A percentile compares a stretch with the other conserved stretches of the same genome.
Conservation (phyloP, 2,888 invertebrate genomes). For the Miltochrista miniata region DNA sequence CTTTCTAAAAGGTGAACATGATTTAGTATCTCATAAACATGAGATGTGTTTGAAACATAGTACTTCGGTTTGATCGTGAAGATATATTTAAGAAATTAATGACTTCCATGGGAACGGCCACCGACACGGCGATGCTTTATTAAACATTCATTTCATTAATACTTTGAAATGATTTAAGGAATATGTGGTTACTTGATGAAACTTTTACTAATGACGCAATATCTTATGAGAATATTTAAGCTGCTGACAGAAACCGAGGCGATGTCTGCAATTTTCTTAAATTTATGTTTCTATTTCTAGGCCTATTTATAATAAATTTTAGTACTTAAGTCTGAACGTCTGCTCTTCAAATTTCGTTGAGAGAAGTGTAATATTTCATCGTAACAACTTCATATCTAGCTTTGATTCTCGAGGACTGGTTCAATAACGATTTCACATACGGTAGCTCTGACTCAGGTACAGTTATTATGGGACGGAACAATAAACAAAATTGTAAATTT, state of each 20-base stretch:
- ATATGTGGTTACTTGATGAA: no score
- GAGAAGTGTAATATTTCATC: constrained; percentile 2
- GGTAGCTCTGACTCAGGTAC: constrained; percentile 8
- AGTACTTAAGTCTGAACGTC: background rate
- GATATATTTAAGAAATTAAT: background rate
- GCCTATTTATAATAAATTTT: background rate
- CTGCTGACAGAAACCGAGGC: background rate
- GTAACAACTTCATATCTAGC: constrained; percentile 6
- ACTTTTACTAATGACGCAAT: no score
- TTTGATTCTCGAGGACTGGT: constrained; percentile 1
- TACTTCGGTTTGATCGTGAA: background rate
- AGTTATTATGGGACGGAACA: constrained; percentile 10
- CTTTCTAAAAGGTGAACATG: background rate
- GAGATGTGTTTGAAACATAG: background rate
- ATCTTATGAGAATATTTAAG: constrained; percentile 9
- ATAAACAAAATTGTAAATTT: constrained; percentile 8
- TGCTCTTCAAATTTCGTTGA: background rate
- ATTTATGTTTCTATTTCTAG: background rate
- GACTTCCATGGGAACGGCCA: no score
- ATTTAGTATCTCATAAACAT: background rate
- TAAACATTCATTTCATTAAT: no score
- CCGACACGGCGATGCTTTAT: no score
- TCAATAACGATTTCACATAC: constrained; percentile 7
- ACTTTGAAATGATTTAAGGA: no score
- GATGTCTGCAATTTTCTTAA: background rate